Percentiles rank a stretch among this genome's conserved stretches.
phyloP scores from a whole-genome alignment of 2,113 vertebrate species.

The Plecotus auritus region DNA sequence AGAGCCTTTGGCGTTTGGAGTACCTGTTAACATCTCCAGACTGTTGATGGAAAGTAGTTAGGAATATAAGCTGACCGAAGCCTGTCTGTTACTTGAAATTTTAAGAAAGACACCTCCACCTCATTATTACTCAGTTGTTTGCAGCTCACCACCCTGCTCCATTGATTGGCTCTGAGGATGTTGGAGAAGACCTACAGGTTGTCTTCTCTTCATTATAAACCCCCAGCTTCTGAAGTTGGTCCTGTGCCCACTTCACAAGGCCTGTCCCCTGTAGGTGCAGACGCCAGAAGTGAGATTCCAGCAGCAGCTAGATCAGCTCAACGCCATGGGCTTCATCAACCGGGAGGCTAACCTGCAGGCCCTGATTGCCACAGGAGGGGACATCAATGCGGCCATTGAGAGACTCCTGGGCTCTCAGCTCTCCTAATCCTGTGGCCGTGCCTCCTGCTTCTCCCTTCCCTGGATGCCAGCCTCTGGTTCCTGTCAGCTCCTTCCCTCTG shows the following conservation, averaged over 20 bases:
- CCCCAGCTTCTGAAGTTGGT: background rate
- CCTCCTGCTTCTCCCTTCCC: background rate
- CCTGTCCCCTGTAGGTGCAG: slow-evolving; percentile 82
- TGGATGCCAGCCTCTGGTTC: background rate
- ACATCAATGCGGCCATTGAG: slow-evolving; percentile 88
- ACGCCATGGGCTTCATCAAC: slow-evolving; percentile 89
- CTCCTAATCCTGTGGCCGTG: slow-evolving; percentile 74
- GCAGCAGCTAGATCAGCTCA: slow-evolving; percentile 91
- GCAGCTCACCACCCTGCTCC: background rate
- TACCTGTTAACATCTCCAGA: background rate
- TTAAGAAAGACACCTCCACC: background rate
- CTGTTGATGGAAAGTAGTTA: background rate
- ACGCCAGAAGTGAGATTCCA: slow-evolving; percentile 96
- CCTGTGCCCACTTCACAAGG: background rate
- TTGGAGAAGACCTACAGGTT: background rate
- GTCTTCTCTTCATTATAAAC: background rate
- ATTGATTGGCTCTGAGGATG: background rate
- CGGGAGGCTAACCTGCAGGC: slow-evolving; percentile 88
- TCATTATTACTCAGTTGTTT: background rate
- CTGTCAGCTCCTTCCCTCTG: background rate
- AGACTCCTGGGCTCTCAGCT: slow-evolving; percentile 88
- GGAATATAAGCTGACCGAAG: background rate
- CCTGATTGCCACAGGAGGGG: slow-evolving; percentile 85
- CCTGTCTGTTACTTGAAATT: background rate
- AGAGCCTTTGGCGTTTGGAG: background rate